Conservation (phyloP, 2,797 vertebrate genomes). For the Phataginus tetradactyla region DNA sequence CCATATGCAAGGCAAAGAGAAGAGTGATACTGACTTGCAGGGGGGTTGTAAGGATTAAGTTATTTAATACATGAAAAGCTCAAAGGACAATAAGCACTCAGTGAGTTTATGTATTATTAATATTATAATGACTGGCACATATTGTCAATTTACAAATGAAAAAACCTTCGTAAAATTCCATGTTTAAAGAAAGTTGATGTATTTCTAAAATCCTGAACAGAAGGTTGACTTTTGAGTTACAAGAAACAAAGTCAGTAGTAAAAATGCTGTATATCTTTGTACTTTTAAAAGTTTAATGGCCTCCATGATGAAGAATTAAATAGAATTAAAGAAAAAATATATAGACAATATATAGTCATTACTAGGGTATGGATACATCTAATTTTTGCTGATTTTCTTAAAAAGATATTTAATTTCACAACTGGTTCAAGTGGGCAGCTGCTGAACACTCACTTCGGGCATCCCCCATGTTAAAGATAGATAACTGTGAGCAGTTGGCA, state of each 20-base stretch:
- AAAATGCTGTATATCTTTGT: not conserved
- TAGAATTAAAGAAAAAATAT: not conserved
- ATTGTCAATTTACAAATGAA: not conserved
- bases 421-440: not conserved
- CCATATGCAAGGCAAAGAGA: not conserved
- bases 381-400: constrained; percentile 3
- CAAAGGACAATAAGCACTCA: not conserved
- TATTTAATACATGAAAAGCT: constrained; percentile 17
- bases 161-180: not conserved
- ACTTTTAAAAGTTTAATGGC: not conserved
- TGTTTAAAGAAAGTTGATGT: not conserved
- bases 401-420: not conserved
- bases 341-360: not conserved
- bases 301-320: not conserved
- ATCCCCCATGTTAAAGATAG: not conserved
- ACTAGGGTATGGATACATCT: not conserved
- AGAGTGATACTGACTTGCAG: not conserved
- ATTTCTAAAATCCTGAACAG: not conserved
- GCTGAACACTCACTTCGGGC: not conserved
- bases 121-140: not conserved
- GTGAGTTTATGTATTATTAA: not conserved
- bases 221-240: not conserved
- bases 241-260: not conserved
- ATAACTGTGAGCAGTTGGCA: not conserved
- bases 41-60: not conserved